Evolutionary conservation across 2,113 vertebrate species (phyloP), one percentile per base, ranked within the genome.

Genomic region (Condylura cristata): DNA sequence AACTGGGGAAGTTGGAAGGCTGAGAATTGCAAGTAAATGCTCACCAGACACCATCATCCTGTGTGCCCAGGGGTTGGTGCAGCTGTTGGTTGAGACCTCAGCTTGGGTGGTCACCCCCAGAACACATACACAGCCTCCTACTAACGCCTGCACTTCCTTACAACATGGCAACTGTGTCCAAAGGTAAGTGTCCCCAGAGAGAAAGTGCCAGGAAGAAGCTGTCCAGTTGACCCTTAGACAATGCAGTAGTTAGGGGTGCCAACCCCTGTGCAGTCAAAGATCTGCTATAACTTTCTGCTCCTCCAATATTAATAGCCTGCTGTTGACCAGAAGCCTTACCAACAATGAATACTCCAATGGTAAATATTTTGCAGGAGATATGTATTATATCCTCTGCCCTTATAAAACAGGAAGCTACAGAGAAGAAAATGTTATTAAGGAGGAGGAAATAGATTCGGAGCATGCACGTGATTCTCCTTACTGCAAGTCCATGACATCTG

Each of bases 51-150:
- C 26, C 1, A 12, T 6, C 53, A 41, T 70, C 32, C 5, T 10
- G 0, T 0, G 2, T 14, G 7, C 3, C 51, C 37, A 11, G 22
- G 5, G n/a, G 48, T 30, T n/a, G 48, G 48, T 78, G 26, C 51
- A 32, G 41, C 30, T 30, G 2, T 8, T 75, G 41, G 53, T 63
- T 71, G 34, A 61, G 28, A 46, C 26, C 26, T 12, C 41, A 17
- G 6, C 48, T 30, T 26, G 18, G 2, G 20, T 20, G 1, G 1
- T 44, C n/a, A n/a, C 83, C 37, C 46, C 32, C 30, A 44, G 37
- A 46, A 65, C 41, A 53, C 6, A 2, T 5, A 37, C 22, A 12
- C 0, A 1, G 48, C 86, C 10, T 66, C 37, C 48, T 39, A 24
- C 2, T 0, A 2, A 14, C 46, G 16, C n/a, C 39, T 17, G 26